Percentiles rank a stretch among this genome's conserved stretches.
phyloP scores from a whole-genome alignment of 92 coral and sea anemone species.

The Desmophyllum pertusum region DNA sequence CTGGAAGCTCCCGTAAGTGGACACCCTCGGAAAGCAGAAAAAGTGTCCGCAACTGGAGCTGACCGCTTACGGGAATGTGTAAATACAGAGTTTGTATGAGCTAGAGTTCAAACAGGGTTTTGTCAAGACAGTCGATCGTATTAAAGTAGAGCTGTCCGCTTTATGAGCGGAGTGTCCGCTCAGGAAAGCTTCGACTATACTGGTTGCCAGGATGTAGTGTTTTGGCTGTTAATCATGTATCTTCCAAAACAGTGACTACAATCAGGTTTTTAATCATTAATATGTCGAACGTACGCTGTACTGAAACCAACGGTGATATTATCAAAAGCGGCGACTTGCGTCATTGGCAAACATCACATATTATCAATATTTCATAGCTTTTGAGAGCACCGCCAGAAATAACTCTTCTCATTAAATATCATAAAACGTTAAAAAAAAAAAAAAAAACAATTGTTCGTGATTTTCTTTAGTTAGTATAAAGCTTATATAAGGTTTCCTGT shows the following conservation, averaged over 20 bases:
- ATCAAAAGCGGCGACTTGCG: background rate
- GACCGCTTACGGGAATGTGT: too few species aligned
- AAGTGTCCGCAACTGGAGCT: too few species aligned
- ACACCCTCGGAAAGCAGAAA: too few species aligned
- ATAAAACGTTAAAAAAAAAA: too few species aligned
- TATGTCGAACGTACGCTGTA: background rate
- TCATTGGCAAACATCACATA: background rate
- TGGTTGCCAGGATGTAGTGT: background rate
- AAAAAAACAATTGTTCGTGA: background rate
- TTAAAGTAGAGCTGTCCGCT: too few species aligned
- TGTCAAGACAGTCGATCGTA: too few species aligned
- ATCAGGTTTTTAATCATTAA: background rate
- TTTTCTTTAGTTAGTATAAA: background rate
- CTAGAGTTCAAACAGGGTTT: too few species aligned
- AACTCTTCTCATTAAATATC: background rate
- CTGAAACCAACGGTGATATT: background rate
- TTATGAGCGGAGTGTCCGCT: too few species aligned
- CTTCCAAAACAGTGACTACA: background rate
- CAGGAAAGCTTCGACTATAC: too few species aligned
- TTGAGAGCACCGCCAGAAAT: slow-evolving; percentile 3
- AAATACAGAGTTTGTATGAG: too few species aligned
- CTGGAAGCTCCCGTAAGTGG: too few species aligned
- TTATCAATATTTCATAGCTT: slow-evolving; percentile 25
- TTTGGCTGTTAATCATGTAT: background rate
- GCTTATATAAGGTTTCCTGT: slow-evolving; percentile 14